phyloP scores from a whole-genome alignment of 2,113 vertebrate species.

The Capra hircus region DNA sequence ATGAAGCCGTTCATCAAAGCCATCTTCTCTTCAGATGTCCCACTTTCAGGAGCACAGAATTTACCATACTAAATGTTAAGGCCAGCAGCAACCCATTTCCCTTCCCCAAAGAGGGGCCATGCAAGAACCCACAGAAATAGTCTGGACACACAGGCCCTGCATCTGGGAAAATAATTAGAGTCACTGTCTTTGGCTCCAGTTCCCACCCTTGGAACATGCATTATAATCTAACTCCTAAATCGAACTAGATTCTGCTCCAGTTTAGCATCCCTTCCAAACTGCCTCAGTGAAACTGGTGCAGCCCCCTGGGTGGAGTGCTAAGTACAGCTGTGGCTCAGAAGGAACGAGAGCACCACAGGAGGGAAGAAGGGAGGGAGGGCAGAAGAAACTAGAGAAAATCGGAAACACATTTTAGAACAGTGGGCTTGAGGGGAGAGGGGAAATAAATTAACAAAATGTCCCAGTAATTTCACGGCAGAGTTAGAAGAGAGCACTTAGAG shows the following conservation, averaged over 20 bases:
- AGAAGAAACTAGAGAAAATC: neutral
- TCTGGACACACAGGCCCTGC: neutral
- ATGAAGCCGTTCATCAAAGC: neutral
- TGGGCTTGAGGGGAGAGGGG: neutral
- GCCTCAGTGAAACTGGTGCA: neutral
- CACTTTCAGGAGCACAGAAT: neutral
- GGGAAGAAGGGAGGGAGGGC: neutral
- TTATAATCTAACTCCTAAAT: neutral
- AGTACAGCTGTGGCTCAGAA: neutral
- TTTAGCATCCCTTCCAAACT: neutral
- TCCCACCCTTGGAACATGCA: neutral
- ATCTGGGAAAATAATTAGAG: neutral
- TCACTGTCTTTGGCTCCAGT: neutral
- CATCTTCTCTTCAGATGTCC: neutral
- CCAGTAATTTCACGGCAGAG: conserved; percentile 79
- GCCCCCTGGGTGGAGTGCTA: neutral
- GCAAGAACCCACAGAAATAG: neutral
- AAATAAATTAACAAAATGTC: conserved; percentile 71
- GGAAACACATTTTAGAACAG: neutral
- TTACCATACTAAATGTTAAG: neutral
- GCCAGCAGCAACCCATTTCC: neutral
- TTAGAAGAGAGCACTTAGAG: conserved; percentile 71
- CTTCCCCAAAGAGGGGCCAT: neutral
- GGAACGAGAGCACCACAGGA: neutral
- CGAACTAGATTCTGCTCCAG: neutral